Conservation (phyloP, 2,888 invertebrate species). For the Spisula subtruncata region DNA sequence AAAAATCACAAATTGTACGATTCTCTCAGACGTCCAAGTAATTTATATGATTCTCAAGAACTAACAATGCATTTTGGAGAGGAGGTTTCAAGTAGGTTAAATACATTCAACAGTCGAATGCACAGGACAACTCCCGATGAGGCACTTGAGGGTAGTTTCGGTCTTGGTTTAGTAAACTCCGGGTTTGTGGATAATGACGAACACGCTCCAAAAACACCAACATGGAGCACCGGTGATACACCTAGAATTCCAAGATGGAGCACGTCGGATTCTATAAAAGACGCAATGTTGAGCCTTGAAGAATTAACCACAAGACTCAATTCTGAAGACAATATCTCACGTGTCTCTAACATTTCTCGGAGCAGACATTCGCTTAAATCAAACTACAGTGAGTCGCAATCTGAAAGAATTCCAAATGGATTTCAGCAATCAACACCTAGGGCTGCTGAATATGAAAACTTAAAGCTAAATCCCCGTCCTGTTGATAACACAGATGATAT, state of each 20-base stretch:
- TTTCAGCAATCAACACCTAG: neutral
- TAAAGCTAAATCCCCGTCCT: neutral
- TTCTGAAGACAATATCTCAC: constrained; percentile 67
- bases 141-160: constrained; percentile 60
- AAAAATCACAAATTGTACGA: constrained; percentile 62
- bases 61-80: constrained; percentile 62
- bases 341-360: constrained; percentile 61
- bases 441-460: neutral
- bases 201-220: constrained; percentile 49
- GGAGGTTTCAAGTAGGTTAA: constrained; percentile 38
- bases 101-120: constrained; percentile 32
- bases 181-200: constrained; percentile 50
- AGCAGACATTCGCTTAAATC: constrained; percentile 54
- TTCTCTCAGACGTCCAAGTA: constrained; percentile 57
- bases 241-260: constrained; percentile 68
- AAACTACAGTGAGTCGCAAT: constrained; percentile 41
- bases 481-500: neutral
- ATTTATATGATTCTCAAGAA: constrained; percentile 66
- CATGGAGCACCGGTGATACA: constrained; percentile 56
- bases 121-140: neutral
- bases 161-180: constrained; percentile 56
- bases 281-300: constrained; percentile 66
- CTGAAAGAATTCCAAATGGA: constrained; percentile 19
- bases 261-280: constrained; percentile 66
- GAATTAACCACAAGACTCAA: constrained; percentile 62